Evolutionary conservation across 2,888 invertebrate genomes (phyloP), one percentile per base, ranked within the genome.

Genomic region (Chrysopilus asiliformis): DNA sequence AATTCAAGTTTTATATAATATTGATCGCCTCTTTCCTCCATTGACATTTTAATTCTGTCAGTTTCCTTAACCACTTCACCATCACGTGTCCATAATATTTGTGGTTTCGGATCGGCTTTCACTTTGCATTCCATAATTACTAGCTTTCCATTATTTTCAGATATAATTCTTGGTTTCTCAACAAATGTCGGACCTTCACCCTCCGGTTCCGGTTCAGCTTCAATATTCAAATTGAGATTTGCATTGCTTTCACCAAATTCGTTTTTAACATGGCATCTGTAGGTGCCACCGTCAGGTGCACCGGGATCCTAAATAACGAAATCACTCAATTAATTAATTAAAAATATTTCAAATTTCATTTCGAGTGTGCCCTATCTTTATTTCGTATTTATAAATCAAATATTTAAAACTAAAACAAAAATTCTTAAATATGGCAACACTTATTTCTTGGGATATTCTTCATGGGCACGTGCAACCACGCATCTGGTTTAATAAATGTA

Each of bases 211-310:
- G 86, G 79, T 65, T 86, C 86, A 52, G 95, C 91, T 71, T 94
- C 93, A 60, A 97, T 93, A 61, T 97, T 95, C 39, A 97, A 70
- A 55, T 94, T 93, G 36, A 97, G 72, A 64, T 94, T 94, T 43
- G 94, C 93, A 62, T 93, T 94, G 52, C 90, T 87, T 68, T 95
- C 95, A 43, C 97, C 97, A 58, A 77, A 87, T 64, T 91, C 87
- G 60, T 94, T 97, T 66, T 82, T 81, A 42, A 93, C 89, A 61
- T 91, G 85, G 66, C 95, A 94, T 58, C 91, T 82, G 62, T 89
- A 90, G 25, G 82, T 76, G 26, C 89, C 89, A 42, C 85, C 85
- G 56, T 90, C 89, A 15, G 76, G 71, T 43, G 77, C 78, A 33
- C 78, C 68, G 15, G 85, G 85, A 58, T 84, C 81, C 85, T 87